These are phyloP conservation scores for Eupithecia abbreviata DNA, from an alignment of 2,888 invertebrate genomes.

Conservation along the genomic window DNA sequence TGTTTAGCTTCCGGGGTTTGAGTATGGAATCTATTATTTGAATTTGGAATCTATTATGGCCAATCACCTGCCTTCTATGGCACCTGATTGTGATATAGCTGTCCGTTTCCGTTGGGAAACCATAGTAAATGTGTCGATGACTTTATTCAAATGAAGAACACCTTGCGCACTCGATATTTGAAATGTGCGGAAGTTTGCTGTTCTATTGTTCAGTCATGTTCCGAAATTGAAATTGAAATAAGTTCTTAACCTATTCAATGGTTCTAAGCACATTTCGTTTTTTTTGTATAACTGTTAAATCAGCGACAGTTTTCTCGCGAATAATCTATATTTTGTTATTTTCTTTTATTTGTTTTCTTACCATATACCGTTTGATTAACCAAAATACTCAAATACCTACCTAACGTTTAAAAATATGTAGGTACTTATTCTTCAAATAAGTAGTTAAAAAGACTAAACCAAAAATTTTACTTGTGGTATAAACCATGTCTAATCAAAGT, in stretches of 20 bases:
- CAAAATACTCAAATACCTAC: background rate
- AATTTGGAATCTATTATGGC: constrained; percentile 43
- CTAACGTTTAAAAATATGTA: background rate
- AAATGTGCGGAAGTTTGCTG: constrained; percentile 12
- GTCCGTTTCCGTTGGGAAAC: constrained; percentile 36
- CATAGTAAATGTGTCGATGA: constrained; percentile 23
- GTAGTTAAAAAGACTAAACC: background rate
- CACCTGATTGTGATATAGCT: constrained; percentile 38
- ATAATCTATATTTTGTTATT: background rate
- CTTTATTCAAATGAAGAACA: constrained; percentile 32
- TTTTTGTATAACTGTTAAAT: background rate
- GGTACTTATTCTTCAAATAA: background rate
- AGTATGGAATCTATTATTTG: constrained; percentile 41
- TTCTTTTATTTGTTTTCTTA: background rate
- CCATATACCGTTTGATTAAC: background rate
- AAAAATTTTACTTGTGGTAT: background rate
- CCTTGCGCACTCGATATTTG: constrained; percentile 16
- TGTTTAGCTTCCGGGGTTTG: constrained; percentile 46
- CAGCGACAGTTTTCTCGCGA: background rate
- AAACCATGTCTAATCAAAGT: background rate
- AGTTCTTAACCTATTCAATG: background rate
- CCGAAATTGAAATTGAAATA: background rate
- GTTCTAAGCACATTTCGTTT: no score
- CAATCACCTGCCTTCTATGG: constrained; percentile 44
- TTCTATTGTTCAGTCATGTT: constrained; percentile 8